Percentiles rank a stretch among this genome's conserved stretches.
Evolutionary conservation across 1,140 invertebrate genomes (phyloP).

Genomic region (Nilaparvata lugens): DNA sequence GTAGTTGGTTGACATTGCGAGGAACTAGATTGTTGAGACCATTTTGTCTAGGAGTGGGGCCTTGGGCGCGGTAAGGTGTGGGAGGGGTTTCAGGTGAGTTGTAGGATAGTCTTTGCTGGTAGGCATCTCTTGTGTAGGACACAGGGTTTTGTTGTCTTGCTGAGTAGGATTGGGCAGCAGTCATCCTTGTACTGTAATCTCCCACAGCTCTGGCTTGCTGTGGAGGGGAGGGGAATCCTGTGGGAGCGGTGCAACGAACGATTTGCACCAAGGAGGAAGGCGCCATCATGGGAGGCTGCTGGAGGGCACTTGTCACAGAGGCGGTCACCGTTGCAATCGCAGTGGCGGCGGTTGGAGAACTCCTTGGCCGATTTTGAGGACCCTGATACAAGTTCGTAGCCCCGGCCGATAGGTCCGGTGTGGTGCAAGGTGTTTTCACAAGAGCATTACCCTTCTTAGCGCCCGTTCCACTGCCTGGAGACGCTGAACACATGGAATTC

Average conservation of each 20-base stretch:
- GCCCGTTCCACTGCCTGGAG: constrained; percentile 11
- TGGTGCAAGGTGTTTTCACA: constrained; percentile 52
- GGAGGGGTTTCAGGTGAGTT: constrained; percentile 25
- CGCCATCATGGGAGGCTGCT: constrained; percentile 16
- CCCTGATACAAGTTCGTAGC: constrained; percentile 24
- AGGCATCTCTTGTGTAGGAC: constrained; percentile 24
- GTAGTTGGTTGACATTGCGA: constrained; percentile 23
- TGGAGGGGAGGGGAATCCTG: constrained; percentile 20
- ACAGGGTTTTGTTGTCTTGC: constrained; percentile 14
- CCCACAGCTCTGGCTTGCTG: constrained; percentile 10
- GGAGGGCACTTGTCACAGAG: constrained; percentile 34
- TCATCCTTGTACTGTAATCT: constrained; percentile 4
- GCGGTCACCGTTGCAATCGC: constrained; percentile 29
- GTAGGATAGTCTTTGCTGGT: constrained; percentile 37
- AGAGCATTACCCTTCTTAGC: constrained; percentile 39
- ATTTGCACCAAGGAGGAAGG: constrained; percentile 20
- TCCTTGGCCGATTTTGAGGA: constrained; percentile 17
- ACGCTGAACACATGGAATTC: constrained; percentile 14
- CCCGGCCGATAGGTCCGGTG: constrained; percentile 49
- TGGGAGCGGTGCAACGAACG: constrained; percentile 18
- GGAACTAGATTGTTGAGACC: constrained; percentile 20
- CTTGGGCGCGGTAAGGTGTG: constrained; percentile 22
- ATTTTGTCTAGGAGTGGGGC: constrained; percentile 27
- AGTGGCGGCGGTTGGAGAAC: constrained; percentile 21
- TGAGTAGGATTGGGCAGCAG: constrained; percentile 8